Conservation (phyloP, 2,797 vertebrate genomes). For the Gephyroberyx darwinii region DNA sequence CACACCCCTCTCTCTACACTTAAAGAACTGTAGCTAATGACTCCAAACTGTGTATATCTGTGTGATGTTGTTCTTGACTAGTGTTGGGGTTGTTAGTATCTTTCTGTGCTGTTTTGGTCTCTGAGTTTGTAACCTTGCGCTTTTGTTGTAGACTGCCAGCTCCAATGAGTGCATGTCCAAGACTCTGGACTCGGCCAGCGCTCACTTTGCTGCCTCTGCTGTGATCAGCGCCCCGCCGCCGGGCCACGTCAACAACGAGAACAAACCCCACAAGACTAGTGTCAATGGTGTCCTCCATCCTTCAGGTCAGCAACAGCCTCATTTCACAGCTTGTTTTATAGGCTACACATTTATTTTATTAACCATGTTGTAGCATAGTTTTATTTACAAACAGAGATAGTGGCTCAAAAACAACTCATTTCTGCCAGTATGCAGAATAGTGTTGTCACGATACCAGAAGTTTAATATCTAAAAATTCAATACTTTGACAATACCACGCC, state of each 20-base stretch:
- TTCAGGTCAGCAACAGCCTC: constrained; percentile 80
- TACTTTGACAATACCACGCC: no score
- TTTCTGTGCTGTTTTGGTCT: not conserved
- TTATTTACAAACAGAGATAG: no score
- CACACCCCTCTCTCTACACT: no score
- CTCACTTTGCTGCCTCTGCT: constrained; percentile 93
- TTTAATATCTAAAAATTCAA: no score
- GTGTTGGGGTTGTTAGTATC: not conserved
- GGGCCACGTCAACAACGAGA: constrained; percentile 83
- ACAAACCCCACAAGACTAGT: constrained; percentile 78
- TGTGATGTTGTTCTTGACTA: not conserved
- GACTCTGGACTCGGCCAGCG: constrained; percentile 92
- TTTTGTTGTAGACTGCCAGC: constrained; percentile 77
- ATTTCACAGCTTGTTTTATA: no score
- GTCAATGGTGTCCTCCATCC: constrained; percentile 87
- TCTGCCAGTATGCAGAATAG: no score
- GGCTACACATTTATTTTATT: no score
- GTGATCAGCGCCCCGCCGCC: constrained; percentile 86
- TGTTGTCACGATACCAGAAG: no score
- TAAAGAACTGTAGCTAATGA: no score
- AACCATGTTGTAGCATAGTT: no score
- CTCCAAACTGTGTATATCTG: no score
- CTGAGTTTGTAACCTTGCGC: not conserved
- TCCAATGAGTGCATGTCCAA: constrained; percentile 87
- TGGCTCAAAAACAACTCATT: no score